Evolutionary conservation across 2,888 invertebrate genomes (phyloP), one percentile per base, ranked within the genome.

Genomic region (Nebria salina): DNA sequence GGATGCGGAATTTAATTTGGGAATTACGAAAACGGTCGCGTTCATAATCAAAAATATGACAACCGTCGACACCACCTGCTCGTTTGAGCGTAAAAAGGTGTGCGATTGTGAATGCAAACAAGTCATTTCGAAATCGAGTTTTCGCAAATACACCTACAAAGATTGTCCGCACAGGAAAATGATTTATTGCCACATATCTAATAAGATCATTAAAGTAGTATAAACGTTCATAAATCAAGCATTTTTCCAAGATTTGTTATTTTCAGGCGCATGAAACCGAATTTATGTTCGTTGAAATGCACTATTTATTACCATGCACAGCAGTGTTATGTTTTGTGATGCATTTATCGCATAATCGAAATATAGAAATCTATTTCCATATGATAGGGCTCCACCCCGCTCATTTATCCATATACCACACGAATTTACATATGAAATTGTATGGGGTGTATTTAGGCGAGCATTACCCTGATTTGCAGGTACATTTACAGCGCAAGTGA

Each of bases 161-260:
- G n/a, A 65, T 64, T 80, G 80, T 54, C 80, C 80, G 2, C 80
- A 80, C 26, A 15, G 80, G 25, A 43, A 75, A 54, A 64, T 80
- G 7, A 25, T 80, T 15, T 0, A 26, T 11, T 25, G 75, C 8
- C 11, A 64, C 13, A 54, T 72, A 1, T 34, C 64, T 5, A n/a
- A 70, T n/a, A 65, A 80, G 25, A 72, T 15, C 54, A 54, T 80
- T 26, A 25, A n/a, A 72, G 72, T 41, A 26, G 25, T 4, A 34
- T 1, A 1, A 7, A 72, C 11, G 2, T 6, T 9, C 11, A 20
- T 25, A 70, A 70, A 25, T 70, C n/a, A 15, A 65, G 20, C 6
- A 34, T 6, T 66, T 34, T 11, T 76, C 26, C 26, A 9, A 1
- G 25, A 2, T 70, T 70, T 9, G 2, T 73, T 26, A 74, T 75